A percentile compares a stretch with the other conserved stretches of the same genome.
Conservation (phyloP, 2,113 vertebrate species). For the Nibea coibor region DNA sequence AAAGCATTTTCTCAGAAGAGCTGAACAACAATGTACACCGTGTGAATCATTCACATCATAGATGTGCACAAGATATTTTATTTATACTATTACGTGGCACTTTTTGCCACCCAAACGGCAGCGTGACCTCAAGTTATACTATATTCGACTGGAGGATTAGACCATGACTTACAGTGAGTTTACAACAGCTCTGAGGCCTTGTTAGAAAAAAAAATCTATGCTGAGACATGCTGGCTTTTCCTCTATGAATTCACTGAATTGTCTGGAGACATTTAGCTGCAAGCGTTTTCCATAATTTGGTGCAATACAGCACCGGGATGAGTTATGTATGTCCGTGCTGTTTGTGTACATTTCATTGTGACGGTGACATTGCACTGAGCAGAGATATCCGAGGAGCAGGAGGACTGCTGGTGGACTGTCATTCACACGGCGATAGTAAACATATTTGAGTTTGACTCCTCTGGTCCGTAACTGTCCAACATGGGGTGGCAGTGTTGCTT, state of each 20-base stretch:
- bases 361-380: not conserved
- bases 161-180: not conserved
- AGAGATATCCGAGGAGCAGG: slow-evolving; percentile 8
- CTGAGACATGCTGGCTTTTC: not conserved
- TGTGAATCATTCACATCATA: not conserved
- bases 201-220: not conserved
- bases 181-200: not conserved
- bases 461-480: slow-evolving; percentile 77
- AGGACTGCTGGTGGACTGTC: slow-evolving; percentile 30
- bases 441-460: slow-evolving; percentile 74
- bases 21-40: not conserved
- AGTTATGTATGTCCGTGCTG: not conserved
- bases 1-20: not conserved
- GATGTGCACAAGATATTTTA: not conserved
- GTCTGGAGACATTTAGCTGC: slow-evolving; percentile 1
- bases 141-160: not conserved
- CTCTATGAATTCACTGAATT: not conserved
- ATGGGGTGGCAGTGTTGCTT: slow-evolving; percentile 82
- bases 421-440: slow-evolving; percentile 63
- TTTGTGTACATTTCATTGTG: not conserved
- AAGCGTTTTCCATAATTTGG: not conserved
- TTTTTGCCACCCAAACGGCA: not conserved
- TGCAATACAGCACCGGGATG: not conserved
- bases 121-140: not conserved
- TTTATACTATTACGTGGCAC: not conserved